Base-by-base conservation (phyloP, 2,888 invertebrate genomes). In the Metacarcinus magister region DNA sequence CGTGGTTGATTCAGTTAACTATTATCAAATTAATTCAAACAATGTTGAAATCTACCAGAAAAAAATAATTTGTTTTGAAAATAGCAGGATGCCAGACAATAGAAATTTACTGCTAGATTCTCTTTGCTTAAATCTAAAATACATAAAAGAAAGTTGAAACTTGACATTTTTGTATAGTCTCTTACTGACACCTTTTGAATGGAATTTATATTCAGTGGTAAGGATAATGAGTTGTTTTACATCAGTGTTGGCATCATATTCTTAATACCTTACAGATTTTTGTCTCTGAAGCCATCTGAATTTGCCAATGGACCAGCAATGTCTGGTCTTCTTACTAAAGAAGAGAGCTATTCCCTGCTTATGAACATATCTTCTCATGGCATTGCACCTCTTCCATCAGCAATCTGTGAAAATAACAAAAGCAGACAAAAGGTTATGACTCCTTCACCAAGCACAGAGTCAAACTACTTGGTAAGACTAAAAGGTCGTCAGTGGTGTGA, bases 251-350 rank as follows among this genome's bases (percentile, higher is more conserved):
- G 75, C 8, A 28, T 2, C 28, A 10, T n/a, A 10, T 75, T 67
- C 16, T 67, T 75, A 75, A n/a, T 75, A 10, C 19, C 23, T 95
- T 95, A 13, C 96, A 96, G 96, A 60, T 96, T 99, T 97, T 98
- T 99, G 19, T 98, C 98, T 0, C 98, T 99, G 97, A 98, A 98
- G 0, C 98, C 99, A 0, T 98, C 98, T 97, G 98, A 99, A 98
- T 99, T 99, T 97, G 99, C 99, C 0, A 98, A 98, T 97, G 98
- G 98, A 0, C 98, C 99, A 0, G 99, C 98, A 0, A 98, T 98
- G 94, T 99, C 99, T 19, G 97, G 23, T n/a, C 97, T 99, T 13
- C 98, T 99, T 46, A 98, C 98, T 0, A 98, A 98, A 97, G 98
- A 98, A 0, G 99, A 99, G 97, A 98, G 98, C 23, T 98, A 99